phyloP scores from a whole-genome alignment of 2,113 vertebrate genomes.

The Macaca nemestrina region DNA sequence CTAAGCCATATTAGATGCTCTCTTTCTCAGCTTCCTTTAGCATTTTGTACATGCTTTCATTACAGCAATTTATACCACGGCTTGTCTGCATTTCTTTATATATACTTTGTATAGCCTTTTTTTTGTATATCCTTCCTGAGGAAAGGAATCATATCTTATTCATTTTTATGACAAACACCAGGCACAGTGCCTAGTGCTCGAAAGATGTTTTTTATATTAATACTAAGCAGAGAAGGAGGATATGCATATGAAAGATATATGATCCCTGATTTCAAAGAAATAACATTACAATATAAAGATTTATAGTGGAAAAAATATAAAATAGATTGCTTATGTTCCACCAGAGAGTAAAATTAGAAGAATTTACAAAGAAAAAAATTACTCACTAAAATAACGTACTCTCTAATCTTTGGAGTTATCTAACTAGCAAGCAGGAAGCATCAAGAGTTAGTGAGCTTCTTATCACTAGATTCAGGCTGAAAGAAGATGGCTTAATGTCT shows the following conservation, averaged over 20 bases:
- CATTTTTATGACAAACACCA: not conserved
- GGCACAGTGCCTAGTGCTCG: not conserved
- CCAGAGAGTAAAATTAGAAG: not conserved
- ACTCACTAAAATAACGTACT: not conserved
- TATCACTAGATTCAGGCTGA: not conserved
- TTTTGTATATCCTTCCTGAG: not conserved
- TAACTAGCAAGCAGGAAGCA: not conserved
- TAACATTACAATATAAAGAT: not conserved
- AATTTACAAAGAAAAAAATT: not conserved
- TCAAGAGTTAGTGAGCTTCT: not conserved
- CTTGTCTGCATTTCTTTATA: not conserved
- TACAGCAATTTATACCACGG: not conserved
- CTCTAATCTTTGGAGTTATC: not conserved
- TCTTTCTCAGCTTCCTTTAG: not conserved
- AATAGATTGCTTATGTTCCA: not conserved
- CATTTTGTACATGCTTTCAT: not conserved
- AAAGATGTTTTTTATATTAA: not conserved
- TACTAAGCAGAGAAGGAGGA: not conserved
- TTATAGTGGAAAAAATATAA: not conserved
- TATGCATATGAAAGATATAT: not conserved
- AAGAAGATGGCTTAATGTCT: not conserved
- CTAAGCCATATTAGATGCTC: not conserved
- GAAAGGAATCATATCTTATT: not conserved
- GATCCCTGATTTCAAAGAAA: conserved; percentile 11
- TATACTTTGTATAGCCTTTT: too few relatives aligned